Base-by-base conservation (phyloP, 2,113 vertebrate species). In the Malurus melanocephalus region DNA sequence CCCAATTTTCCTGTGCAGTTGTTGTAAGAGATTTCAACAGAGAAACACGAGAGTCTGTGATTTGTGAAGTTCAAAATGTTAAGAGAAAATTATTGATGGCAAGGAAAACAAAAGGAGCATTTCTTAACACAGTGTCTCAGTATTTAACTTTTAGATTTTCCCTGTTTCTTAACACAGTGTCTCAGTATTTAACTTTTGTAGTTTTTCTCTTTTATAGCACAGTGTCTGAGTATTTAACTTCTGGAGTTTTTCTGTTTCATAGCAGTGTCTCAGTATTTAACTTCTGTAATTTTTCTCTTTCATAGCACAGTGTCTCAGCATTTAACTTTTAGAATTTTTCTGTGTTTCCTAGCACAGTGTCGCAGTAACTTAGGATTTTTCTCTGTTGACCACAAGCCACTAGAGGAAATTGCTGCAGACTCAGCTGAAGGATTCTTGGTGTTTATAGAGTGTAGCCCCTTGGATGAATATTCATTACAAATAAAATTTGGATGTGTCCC, bases 41-140 rank as follows among this genome's bases (percentile, higher is more conserved):
- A 49, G 40, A 79, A 81, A 60, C 0, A 0, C 0, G 4, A 4
- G 9, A 62, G 7, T 21, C 64, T 72, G 0, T 14, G 20, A 40
- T 56, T 60, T 27, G 49, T 55, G 14, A 46, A 68, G 13, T 24
- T 53, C n/a, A 69, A 89, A 81, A 57, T 17, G 26, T 45, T 45
- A 66, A 78, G n/a, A 61, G 23, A 10, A 43, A 69, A 55, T 35
- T 2, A 33, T 40, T 69, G 22, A n/a, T 79, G 57, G 11, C 53
- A 86, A 74, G 14, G 51, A 71, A 89, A 38, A 42, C 22, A 68
- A 74, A 87, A 88, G 4, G 30, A 23, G 13, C 6, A 2, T 20
- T 83, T 61, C 74, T 85, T 53, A 85, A 22, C 75, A 53, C 38
- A 27, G 8, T 5, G 7, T 52, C 57, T 56, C 67, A 28, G 24